phyloP scores from a whole-genome alignment of 2,113 vertebrate species.

The Rhinoptilus africanus region DNA sequence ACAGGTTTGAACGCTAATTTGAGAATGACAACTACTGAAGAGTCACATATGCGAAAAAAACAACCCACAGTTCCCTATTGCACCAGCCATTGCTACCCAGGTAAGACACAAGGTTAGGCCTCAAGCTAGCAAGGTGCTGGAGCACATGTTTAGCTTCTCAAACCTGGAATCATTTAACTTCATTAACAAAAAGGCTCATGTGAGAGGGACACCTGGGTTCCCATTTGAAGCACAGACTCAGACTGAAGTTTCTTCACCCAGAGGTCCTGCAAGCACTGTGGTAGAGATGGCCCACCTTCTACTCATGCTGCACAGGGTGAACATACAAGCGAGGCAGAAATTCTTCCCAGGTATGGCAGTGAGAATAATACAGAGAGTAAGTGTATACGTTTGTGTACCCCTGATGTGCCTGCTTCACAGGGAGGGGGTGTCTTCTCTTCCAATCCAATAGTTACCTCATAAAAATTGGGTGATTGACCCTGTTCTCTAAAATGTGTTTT shows the following conservation, averaged over 20 bases:
- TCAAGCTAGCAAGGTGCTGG: background rate
- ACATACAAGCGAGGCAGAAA: background rate
- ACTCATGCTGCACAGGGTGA: background rate
- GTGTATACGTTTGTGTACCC: rapidly evolving
- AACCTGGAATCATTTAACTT: background rate
- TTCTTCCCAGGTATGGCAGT: background rate
- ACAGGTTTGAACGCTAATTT: background rate
- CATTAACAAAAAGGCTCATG: background rate
- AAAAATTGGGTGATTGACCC: background rate
- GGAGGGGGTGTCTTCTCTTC: background rate
- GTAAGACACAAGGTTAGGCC: background rate
- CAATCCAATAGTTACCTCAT: background rate
- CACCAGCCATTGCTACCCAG: background rate
- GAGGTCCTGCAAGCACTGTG: background rate
- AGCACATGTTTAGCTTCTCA: background rate
- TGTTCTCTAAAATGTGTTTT: background rate
- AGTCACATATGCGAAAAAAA: background rate
- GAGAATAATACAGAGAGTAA: background rate
- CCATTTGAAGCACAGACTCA: background rate
- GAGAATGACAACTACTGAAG: background rate
- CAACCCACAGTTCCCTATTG: background rate
- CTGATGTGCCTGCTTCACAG: background rate
- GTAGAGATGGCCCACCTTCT: background rate
- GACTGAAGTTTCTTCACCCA: background rate
- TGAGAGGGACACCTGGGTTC: background rate